Evolutionary conservation across 2,797 vertebrate species (phyloP).

Genomic region (Ctenopoma kingsleyae): DNA sequence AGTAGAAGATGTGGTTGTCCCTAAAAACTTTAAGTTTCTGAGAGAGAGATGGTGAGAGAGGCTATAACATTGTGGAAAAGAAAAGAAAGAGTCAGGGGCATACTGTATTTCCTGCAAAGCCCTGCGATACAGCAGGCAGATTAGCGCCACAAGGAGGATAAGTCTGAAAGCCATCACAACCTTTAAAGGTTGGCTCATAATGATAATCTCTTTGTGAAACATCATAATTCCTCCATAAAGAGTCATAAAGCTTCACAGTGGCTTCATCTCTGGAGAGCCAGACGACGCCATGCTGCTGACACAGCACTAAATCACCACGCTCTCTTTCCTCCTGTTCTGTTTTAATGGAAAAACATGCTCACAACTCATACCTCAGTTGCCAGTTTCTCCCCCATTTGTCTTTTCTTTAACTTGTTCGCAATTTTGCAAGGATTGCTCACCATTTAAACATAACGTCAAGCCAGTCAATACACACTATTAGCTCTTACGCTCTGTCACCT

Average conservation of each 20-base stretch:
- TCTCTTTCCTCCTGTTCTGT: conserved; percentile 31
- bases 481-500: background rate
- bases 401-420: conserved; percentile 10
- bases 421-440: background rate
- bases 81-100: conserved; percentile 4
- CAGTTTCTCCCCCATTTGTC: conserved; percentile 10
- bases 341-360: conserved; percentile 63
- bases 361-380: conserved; percentile 28
- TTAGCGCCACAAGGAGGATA: conserved; percentile 27
- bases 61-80: background rate
- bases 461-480: background rate
- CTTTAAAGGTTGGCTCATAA: conserved; percentile 66
- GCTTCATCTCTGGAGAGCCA: conserved; percentile 65
- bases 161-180: conserved; percentile 58
- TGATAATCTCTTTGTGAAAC: conserved; percentile 73
- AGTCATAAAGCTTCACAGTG: conserved; percentile 66
- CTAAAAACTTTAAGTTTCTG: conserved; percentile 30
- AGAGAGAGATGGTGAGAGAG: background rate
- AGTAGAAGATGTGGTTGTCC: background rate
- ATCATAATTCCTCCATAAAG: conserved; percentile 72
- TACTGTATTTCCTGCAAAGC: conserved; percentile 29
- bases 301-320: conserved; percentile 69
- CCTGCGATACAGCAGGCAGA: conserved; percentile 21
- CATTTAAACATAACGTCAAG: background rate
- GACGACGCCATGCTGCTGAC: conserved; percentile 67